Base-by-base conservation (phyloP, 2,888 invertebrate genomes). In the Sinodicranocentrus sp. region DNA sequence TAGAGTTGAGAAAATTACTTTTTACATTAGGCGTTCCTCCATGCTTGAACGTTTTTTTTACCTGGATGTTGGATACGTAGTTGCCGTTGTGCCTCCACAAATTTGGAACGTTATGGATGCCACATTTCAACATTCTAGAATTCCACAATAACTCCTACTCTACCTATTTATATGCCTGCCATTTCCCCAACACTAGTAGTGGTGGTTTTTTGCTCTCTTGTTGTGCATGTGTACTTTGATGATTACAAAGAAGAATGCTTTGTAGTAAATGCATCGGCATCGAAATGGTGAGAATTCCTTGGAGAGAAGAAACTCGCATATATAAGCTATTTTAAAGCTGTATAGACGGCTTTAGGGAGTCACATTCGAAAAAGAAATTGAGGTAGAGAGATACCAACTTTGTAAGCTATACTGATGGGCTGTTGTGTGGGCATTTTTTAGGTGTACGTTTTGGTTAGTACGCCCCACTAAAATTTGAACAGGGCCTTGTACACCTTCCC, bases 1-100 rank as follows among this genome's bases (percentile, higher is more conserved):
- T 75, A 48, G 82, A 68, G 44, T 73, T n/a, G 52, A 17, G 82
- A 68, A 82, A 82, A 82, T 82, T 82, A 82, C 82, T 82, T 82
- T 82, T 75, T 75, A 75, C 72, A 48, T 75, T 33, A 33, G 33
- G 61, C 44, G 28, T 48, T 44, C 61, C 48, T 25, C 43, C 25
- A 26, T 68, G 68, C 25, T n/a, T 39, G 23, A 52, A 70, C n/a
- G 3, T 52, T 17, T n/a, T 52, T 52, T 52, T 15, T 52, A 52
- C 19, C 19, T 17, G 15, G 52, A 2, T 2, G 52, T 19, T 8
- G 5, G 15, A 8, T 52, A 17, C 3, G 19, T 52, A 8, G 2
- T 52, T 52, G 2, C 15, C 15, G 25, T 71, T 59, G 57, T 43
- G 44, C 61, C 25, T 1, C 54, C 57, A 71, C 26, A 59, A 72